phyloP scores from a whole-genome alignment of 2,113 vertebrate genomes.

The Amia ocellicauda region DNA sequence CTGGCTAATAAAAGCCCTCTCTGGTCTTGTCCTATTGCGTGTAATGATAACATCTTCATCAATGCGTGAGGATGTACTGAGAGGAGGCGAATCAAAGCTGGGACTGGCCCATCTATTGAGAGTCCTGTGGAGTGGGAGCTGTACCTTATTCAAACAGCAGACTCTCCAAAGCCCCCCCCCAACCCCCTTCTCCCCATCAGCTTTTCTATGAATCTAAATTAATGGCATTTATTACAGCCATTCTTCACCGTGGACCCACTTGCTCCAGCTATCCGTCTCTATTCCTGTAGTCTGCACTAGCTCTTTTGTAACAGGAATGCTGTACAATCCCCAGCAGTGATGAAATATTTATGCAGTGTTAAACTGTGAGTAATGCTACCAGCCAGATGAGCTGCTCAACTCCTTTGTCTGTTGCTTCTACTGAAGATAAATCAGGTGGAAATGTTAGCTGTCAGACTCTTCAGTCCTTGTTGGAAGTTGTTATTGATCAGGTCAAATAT shows the following conservation, averaged over 20 bases:
- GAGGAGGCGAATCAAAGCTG: neutral
- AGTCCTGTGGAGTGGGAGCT: neutral
- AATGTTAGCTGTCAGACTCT: slow-evolving; percentile 42
- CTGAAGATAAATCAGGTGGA: slow-evolving; percentile 54
- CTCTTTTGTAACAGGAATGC: slow-evolving; percentile 13
- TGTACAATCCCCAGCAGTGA: slow-evolving; percentile 1
- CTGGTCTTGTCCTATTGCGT: neutral
- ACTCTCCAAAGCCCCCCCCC: neutral
- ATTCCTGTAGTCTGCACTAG: slow-evolving; percentile 3
- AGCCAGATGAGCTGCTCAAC: slow-evolving; percentile 25
- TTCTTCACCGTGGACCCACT: slow-evolving; percentile 4
- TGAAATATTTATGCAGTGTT: slow-evolving; percentile 19
- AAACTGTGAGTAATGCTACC: slow-evolving; percentile 32
- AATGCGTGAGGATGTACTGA: neutral
- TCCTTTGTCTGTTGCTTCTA: slow-evolving; percentile 34
- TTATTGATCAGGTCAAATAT: slow-evolving; percentile 37
- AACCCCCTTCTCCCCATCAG: slow-evolving; percentile 1
- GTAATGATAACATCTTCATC: neutral
- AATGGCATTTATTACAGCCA: slow-evolving; percentile 13
- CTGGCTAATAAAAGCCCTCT: neutral
- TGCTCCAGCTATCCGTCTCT: slow-evolving; percentile 9
- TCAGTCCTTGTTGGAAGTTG: slow-evolving; percentile 42
- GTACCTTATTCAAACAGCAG: slow-evolving; percentile 3
- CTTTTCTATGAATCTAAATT: slow-evolving; percentile 11
- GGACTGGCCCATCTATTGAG: too few species aligned